Evolutionary conservation across 2,113 vertebrate genomes (phyloP), one percentile per base, ranked within the genome.

Genomic region (Lamprotornis superbus): DNA sequence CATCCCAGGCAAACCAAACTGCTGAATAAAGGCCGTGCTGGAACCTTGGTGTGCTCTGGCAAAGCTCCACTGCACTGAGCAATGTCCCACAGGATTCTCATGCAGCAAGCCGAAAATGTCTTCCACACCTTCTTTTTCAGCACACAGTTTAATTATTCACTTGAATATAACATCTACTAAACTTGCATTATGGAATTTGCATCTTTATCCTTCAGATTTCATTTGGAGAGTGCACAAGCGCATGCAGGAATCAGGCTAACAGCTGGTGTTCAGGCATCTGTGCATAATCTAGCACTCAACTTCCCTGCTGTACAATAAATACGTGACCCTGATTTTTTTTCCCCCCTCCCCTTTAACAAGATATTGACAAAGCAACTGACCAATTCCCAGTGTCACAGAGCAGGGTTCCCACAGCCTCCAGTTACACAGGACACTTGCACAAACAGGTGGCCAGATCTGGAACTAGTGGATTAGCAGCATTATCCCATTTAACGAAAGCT

Each of bases 301-400:
- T 70, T 47, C 12, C 31, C 5, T 13, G 42, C 49, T 12, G 12
- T 16, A 31, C 0, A 1, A 25, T 15, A 37, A 37, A 65, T 1
- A 4, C 0, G 0, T 9, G 27, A 39, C 30, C 20, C 37, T 23
- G 12, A 3, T 5, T 24, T n/a, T 4, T 5, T 24, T n/a, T 4
- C 1, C 5, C 2, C 2, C 22, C 27, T 11, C 12, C 2, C 7
- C 24, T 83, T 67, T 28, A 63, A 27, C 42, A n/a, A 7, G 21
- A 16, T 13, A n/a, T 42, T 4, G 31, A 35, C 24, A 40, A 44
- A 35, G 3, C 19, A 39, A 10, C 1, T 12, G 33, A 24, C 15
- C 25, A 10, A 28, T 16, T 7, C 4, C 3, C 25, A 2, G 28
- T 2, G 10, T 5, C 11, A 8, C 5, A 0, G 0, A 61, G 28